A percentile compares a stretch with the other conserved stretches of the same genome.
These are phyloP conservation scores for Cheilosia impressa DNA, from an alignment of 2,888 invertebrate genomes.

Conservation along the genomic window DNA sequence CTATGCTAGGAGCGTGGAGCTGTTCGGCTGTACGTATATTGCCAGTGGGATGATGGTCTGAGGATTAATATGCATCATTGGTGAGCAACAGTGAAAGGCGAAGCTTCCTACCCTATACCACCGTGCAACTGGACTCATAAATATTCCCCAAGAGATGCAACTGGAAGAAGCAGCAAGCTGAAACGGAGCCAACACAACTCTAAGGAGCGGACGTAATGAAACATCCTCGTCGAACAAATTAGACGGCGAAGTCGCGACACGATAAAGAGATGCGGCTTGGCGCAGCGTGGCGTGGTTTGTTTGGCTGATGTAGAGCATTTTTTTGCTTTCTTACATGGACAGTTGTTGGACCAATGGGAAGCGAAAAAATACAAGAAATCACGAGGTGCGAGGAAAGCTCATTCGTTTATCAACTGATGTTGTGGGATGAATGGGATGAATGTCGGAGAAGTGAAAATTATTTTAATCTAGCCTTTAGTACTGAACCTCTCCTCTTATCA, in stretches of 20 bases:
- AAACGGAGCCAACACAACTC: constrained; percentile 27
- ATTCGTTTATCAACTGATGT: too few species aligned
- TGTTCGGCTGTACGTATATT: constrained; percentile 3
- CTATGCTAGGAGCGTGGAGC: not conserved
- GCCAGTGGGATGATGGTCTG: constrained; percentile 64
- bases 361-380: constrained; percentile 19
- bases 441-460: too few species aligned
- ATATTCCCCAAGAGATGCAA: constrained; percentile 42
- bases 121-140: constrained; percentile 45
- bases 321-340: constrained; percentile 44
- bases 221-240: constrained; percentile 71
- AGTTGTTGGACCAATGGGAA: constrained; percentile 53
- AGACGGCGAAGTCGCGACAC: constrained; percentile 60
- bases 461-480: too few species aligned
- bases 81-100: constrained; percentile 49
- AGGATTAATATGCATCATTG: constrained; percentile 74
- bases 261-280: constrained; percentile 46
- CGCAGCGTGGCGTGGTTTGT: constrained; percentile 6
- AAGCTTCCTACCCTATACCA: constrained; percentile 54
- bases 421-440: too few species aligned
- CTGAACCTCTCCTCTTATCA: too few species aligned
- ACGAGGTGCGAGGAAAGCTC: constrained; percentile 1
- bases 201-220: constrained; percentile 56
- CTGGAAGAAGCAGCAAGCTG: not conserved
- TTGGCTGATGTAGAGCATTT: constrained; percentile 10